A percentile compares a stretch with the other conserved stretches of the same genome.
Conservation (phyloP, 2,113 vertebrate genomes). For the Tinamus guttatus region DNA sequence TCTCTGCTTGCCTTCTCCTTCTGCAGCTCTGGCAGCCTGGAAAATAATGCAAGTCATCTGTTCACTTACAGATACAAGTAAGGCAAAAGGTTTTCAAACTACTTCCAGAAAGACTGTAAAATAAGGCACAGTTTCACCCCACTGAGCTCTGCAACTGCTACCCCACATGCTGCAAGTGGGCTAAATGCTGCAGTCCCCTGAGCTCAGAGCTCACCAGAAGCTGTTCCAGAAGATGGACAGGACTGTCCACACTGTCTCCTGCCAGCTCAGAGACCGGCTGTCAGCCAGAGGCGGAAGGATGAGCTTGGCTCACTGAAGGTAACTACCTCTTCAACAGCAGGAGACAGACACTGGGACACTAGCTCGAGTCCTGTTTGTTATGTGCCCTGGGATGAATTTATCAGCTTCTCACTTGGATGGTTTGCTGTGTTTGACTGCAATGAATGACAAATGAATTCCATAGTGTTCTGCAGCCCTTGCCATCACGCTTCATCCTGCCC, state of each 20-base stretch:
- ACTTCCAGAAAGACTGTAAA: neutral
- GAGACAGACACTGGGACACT: neutral
- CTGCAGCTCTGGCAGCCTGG: constrained; percentile 86
- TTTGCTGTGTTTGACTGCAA: neutral
- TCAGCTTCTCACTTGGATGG: neutral
- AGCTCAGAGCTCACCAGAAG: no score
- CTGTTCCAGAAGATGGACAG: neutral
- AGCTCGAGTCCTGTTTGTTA: neutral
- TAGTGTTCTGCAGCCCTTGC: neutral
- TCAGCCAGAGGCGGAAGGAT: neutral
- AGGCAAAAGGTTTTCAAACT: neutral
- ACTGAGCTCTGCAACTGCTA: neutral
- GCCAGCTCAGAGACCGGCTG: neutral
- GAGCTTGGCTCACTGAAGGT: neutral
- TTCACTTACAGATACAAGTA: neutral
- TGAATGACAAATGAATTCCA: neutral
- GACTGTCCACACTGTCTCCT: neutral
- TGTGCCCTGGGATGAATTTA: neutral
- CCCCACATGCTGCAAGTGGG: neutral
- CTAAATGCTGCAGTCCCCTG: neutral
- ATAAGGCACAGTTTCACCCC: neutral
- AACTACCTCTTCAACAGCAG: neutral
- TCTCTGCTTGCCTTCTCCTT: constrained; percentile 89
- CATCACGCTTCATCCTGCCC: no score
- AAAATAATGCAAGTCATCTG: constrained; percentile 38